Evolutionary conservation across 2,797 vertebrate species (phyloP).

Genomic region (Aselliscus stoliczkanus): DNA sequence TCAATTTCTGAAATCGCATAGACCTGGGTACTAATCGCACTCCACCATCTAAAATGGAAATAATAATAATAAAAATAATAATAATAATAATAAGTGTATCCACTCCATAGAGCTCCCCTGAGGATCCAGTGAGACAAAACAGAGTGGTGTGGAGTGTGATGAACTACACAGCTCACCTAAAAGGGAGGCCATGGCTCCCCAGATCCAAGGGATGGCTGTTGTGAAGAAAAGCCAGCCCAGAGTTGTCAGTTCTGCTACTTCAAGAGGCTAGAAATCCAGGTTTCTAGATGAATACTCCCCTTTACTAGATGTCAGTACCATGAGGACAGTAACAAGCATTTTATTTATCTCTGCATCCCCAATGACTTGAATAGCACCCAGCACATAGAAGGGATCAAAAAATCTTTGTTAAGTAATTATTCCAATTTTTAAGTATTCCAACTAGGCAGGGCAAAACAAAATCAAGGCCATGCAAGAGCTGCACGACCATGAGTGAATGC

Average conservation of each 20-base stretch:
- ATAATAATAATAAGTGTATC: no score
- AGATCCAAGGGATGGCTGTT: neutral
- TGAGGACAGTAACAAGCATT: neutral
- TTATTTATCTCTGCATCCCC: neutral
- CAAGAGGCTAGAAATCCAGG: neutral
- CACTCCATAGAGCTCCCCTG: neutral
- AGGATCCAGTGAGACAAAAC: neutral
- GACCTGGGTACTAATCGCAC: neutral
- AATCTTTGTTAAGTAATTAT: neutral
- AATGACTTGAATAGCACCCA: neutral
- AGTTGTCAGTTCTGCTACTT: neutral
- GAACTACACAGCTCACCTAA: neutral
- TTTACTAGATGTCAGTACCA: neutral
- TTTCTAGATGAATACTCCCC: neutral
- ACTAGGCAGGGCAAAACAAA: neutral
- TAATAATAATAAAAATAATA: neutral
- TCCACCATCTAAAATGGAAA: neutral
- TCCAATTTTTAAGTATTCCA: neutral
- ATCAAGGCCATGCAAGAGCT: no score
- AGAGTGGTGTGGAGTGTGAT: neutral
- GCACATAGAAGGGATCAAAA: neutral
- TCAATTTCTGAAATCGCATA: neutral
- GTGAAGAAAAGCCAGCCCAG: neutral
- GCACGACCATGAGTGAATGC: accelerated
- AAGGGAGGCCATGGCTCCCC: neutral